Base-by-base conservation (phyloP, 2,797 vertebrate genomes). In the Melanotaenia pygmaea region DNA sequence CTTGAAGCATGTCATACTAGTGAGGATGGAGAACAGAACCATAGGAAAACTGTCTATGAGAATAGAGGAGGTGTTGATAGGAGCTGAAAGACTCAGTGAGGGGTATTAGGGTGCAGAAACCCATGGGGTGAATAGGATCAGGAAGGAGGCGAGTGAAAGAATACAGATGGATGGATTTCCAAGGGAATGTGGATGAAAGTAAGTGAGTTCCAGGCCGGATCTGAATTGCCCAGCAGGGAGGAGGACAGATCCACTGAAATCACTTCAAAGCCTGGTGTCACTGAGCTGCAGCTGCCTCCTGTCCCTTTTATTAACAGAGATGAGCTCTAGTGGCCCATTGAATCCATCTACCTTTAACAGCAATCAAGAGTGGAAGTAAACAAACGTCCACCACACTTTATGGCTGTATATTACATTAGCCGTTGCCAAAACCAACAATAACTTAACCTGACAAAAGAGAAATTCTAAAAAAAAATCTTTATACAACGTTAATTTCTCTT, bases 231-330 rank as follows among this genome's bases (percentile, higher is more conserved):
- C 89, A 89, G 88, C 78, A 67, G 90, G 93, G 86, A 92, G 84
- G 86, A 87, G 82, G 85, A 92, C 72, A 87, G 80, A 90, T 87
- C 76, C 83, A 91, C 83, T 86, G 79, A 90, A 91, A 87, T 90
- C 83, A 93, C 94, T 94, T 95, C 94, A 95, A 96, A 96, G 94
- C 89, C 82, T 88, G 63, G 75, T 90, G 82, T 88, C 90, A 93
- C 92, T 93, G 90, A 88, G 80, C 92, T 84, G 90, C 94, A 94
- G 91, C 95, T 94, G 86, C 86, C 86, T 86, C 78, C 81, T 87
- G 85, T 87, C 74, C 74, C 76, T 70, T 75, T 74, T 91, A 88
- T 94, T 95, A 94, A 90, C 88, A 93, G 90, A 94, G 93, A 93
- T 93, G 92, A 94, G 89, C 78, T 67, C 64, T 77, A 80, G 72